Percentiles rank a stretch among this genome's conserved stretches.
Evolutionary conservation across 2,888 invertebrate species (phyloP).

Genomic region (Neocrepidodera transversa): DNA sequence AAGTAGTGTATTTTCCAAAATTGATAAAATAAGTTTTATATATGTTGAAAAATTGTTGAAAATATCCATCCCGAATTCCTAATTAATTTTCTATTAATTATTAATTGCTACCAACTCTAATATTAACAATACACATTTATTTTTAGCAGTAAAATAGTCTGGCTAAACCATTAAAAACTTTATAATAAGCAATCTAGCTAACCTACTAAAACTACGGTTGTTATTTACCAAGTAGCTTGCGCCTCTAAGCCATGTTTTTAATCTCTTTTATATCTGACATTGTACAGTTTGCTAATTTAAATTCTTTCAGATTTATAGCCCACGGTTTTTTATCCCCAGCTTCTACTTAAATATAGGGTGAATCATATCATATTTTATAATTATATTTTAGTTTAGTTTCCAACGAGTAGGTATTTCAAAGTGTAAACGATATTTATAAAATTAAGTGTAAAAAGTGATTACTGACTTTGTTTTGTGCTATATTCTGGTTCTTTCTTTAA

Average conservation of each 20-base stretch:
- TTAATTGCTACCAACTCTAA: conserved; percentile 44
- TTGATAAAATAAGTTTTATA: too few species aligned
- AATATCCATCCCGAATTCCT: conserved; percentile 50
- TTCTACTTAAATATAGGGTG: background rate
- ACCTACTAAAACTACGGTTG: conserved; percentile 37
- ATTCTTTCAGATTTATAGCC: conserved; percentile 49
- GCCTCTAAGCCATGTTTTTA: conserved; percentile 50
- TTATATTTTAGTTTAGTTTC: too few species aligned
- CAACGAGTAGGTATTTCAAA: too few species aligned
- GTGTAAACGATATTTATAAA: too few species aligned
- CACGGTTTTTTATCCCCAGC: conserved; percentile 24
- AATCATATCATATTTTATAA: too few species aligned
- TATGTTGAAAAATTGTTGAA: too few species aligned
- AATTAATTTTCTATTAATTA: conserved; percentile 51
- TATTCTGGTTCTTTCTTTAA: too few species aligned
- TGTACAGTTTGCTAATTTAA: conserved; percentile 46
- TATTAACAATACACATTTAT: conserved; percentile 50
- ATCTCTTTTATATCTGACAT: conserved; percentile 51
- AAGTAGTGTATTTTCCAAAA: too few species aligned
- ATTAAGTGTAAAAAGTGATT: too few species aligned
- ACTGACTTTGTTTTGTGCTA: too few species aligned
- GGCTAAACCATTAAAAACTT: conserved; percentile 53
- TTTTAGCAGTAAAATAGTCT: conserved; percentile 54
- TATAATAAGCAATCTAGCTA: conserved; percentile 51
- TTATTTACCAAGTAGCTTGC: conserved; percentile 36